These are phyloP conservation scores for Pseudotriccus pelzelni DNA, from an alignment of 2,797 vertebrate species.

Conservation along the genomic window DNA sequence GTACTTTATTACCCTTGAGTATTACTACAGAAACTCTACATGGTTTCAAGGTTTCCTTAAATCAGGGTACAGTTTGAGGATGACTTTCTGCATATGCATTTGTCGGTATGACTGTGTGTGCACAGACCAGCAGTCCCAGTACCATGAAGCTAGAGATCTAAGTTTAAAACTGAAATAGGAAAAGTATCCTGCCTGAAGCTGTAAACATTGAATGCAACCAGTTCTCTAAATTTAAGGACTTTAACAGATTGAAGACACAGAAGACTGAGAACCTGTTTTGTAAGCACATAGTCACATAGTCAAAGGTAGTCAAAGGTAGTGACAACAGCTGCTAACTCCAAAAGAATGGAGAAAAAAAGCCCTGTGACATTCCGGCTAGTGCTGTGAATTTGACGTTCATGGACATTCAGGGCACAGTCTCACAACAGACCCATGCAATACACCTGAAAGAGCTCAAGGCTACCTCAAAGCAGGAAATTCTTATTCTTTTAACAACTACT, in stretches of 20 bases:
- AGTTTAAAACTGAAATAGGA: background rate
- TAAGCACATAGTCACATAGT: background rate
- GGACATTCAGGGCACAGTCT: background rate
- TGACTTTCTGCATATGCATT: background rate
- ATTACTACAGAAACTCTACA: background rate
- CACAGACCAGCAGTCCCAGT: background rate
- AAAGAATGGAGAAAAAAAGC: background rate
- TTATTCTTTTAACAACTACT: background rate
- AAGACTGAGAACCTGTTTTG: background rate
- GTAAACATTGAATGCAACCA: background rate
- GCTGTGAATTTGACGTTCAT: background rate
- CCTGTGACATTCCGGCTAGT: background rate
- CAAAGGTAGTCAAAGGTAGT: background rate
- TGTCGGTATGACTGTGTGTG: background rate
- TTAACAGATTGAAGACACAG: background rate
- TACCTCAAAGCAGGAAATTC: background rate
- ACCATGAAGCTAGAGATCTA: background rate
- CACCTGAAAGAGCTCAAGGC: background rate
- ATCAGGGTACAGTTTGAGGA: background rate
- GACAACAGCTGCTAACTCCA: background rate
- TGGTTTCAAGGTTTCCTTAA: background rate
- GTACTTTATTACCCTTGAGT: background rate
- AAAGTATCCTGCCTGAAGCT: background rate
- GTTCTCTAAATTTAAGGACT: background rate
- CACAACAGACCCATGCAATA: background rate